Evolutionary conservation across 1,140 invertebrate genomes (phyloP), one percentile per base, ranked within the genome.

Genomic region (Cyclina sinensis): DNA sequence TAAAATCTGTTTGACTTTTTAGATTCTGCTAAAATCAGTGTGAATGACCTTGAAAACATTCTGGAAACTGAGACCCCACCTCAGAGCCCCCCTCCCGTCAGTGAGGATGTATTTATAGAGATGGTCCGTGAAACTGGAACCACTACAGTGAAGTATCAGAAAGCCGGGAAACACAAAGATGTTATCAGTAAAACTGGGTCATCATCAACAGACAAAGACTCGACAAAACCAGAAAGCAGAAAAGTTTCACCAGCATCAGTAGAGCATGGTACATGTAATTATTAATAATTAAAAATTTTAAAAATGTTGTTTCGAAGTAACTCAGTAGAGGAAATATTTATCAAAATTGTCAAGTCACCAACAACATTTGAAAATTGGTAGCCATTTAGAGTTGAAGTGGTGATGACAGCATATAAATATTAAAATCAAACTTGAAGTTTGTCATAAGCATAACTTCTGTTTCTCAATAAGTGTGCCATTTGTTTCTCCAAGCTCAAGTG

Each of bases 21-120:
- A 95, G 96, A 96, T 92, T 91, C 94, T 4, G 96, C 94, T 86
- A 95, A 93, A 51, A 93, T 95, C 54, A 95, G 95, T 32, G 91
- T 93, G 12, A 95, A 93, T 90, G 96, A 96, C 84, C 86, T 96
- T 21, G 96, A 95, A 87, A 94, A 95, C 81, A 95, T 95, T 32
- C 92, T 94, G 68, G 95, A 96, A 68, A 94, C 94, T 46, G 95
- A 96, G 73, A 95, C 95, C 21, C 95, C 95, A 1, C 95, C 95
- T 11, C 94, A 95, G 86, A 95, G 93, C 80, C 95, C 95, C 5
- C 91, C 90, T 18, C 89, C 89, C 32, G 76, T 89, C 37, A 89
- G 86, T 39, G 84, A 88, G 21, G 79, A 76, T 7, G 86, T 86
- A 14, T 79, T 80, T 37, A 87, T 87, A 51, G 85, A 87, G 74